Base-by-base conservation (phyloP, 2,113 vertebrate species). In the Triplophysa siluroides region DNA sequence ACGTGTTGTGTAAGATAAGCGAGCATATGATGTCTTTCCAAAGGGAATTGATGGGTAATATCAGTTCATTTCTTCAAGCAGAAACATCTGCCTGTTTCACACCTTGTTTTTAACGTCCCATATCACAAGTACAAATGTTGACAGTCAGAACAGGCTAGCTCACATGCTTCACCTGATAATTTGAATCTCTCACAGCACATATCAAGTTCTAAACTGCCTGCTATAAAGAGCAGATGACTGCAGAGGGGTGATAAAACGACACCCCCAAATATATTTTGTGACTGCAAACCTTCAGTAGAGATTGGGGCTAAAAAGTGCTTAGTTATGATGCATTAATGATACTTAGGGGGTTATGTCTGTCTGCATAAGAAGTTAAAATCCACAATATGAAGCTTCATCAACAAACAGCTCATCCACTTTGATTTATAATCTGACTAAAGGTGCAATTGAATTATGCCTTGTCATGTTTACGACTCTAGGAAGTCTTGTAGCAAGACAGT, bases 401-500 rank as follows among this genome's bases (percentile, higher is more conserved):
- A 80, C 78, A 77, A 61, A 74, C n/a, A 76, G 60, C 29, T 64
- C 8, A 26, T n/a, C 26, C 43, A 4, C 38, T 33, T 61, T 61
- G 19, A 86, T 81, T 67, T 61, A 61, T 56, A 38, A 64, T 80
- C 52, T 72, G 43, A 41, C 63, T 43, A 66, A 47, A 80, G 67
- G 75, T 61, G 76, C 63, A 68, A 80, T 75, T 16, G 56, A 73
- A 77, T 83, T 61, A 80, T 52, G 78, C 78, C 81, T 70, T 67
- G 78, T 78, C 65, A 65, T 84, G 82, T 69, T 85, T 81, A 79
- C 45, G 65, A 81, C 67, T 72, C 70, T 79, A 79, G 84, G 83
- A 84, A 43, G 52, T 33, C 47, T 58, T n/a, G 19, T n/a, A 78
- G 33, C 33, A 38, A 8, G 10, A 68, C 2, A 24, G 72, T 58